phyloP scores from a whole-genome alignment of 2,888 invertebrate genomes.

The Sphaerolaimus hirsutus region DNA sequence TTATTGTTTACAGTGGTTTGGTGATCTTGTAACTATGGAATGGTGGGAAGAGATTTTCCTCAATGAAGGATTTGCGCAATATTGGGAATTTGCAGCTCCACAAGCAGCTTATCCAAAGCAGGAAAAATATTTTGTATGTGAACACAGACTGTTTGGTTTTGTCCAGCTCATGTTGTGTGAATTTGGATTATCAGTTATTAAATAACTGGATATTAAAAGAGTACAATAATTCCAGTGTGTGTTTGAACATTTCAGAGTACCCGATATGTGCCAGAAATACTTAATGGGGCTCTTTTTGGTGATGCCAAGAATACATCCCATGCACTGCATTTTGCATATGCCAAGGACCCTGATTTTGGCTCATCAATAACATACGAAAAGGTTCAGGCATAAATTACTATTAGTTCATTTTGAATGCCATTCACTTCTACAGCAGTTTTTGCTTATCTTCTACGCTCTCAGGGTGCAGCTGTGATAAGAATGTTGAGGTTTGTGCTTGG shows the following conservation, averaged over 20 bases:
- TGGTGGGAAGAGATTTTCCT: slow-evolving; percentile 15
- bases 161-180: neutral
- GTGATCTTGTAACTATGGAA: slow-evolving; percentile 13
- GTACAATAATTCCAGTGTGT: no score
- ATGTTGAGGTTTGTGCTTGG: neutral
- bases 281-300: neutral
- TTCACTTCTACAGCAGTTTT: neutral
- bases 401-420: neutral
- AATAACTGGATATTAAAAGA: no score
- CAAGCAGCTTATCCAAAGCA: slow-evolving; percentile 8
- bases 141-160: neutral
- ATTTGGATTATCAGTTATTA: no score
- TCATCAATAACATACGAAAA: neutral
- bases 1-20: slow-evolving; percentile 12
- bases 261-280: neutral
- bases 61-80: slow-evolving; percentile 15
- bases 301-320: neutral
- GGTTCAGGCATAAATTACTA: neutral
- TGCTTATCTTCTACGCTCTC: no score
- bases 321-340: neutral
- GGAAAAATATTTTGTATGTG: slow-evolving; percentile 7
- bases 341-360: neutral
- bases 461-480: neutral
- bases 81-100: slow-evolving; percentile 10
- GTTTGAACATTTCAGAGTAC: neutral